Evolutionary conservation across 2,888 invertebrate genomes (phyloP).

Genomic region (Unio delphinus): DNA sequence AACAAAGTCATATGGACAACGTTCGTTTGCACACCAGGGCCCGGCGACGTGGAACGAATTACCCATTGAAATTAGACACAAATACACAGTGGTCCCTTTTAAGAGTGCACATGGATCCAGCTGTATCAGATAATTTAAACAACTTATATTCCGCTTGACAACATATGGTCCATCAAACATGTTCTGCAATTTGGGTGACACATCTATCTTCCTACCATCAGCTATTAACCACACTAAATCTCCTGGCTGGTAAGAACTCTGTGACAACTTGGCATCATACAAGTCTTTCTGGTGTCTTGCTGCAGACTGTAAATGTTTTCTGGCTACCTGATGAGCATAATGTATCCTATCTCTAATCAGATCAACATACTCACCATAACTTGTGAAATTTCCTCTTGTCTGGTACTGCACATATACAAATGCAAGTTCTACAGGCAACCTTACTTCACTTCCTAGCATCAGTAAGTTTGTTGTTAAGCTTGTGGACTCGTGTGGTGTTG

Average conservation of each 20-base stretch:
- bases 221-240: constrained; percentile 8
- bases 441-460: constrained; percentile 1
- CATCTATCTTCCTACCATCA: constrained; percentile 16
- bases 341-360: not conserved
- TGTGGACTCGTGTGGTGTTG: constrained; percentile 9
- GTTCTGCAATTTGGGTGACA: constrained; percentile 20
- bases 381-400: not conserved
- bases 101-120: constrained; percentile 2
- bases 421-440: not conserved
- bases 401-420: not conserved
- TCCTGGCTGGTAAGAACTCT: too few species aligned
- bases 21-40: too few species aligned
- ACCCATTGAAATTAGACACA: too few species aligned
- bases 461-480: constrained; percentile 5
- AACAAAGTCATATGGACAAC: too few species aligned
- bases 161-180: constrained; percentile 23
- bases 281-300: too few species aligned
- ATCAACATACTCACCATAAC: constrained; percentile 9
- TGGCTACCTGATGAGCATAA: too few species aligned
- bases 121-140: constrained; percentile 12
- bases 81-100: too few species aligned
- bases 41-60: too few species aligned
- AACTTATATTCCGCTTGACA: constrained; percentile 7
- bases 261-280: too few species aligned
- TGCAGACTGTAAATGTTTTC: too few species aligned